Evolutionary conservation across 2,113 vertebrate species (phyloP).

Genomic region (Bos javanicus): DNA sequence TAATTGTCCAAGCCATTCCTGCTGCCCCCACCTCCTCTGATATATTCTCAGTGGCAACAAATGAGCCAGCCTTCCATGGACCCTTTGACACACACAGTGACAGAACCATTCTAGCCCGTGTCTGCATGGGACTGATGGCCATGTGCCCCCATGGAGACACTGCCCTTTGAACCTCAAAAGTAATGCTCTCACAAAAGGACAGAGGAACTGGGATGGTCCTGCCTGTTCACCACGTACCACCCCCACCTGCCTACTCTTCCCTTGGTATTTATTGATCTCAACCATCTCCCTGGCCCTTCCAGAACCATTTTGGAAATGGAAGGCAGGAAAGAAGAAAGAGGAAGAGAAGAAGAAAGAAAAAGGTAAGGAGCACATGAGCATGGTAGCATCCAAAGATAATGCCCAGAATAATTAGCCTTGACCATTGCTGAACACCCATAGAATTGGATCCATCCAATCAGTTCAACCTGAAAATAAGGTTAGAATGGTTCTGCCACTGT

Average conservation of each 20-base stretch:
- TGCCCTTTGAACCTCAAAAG: not conserved
- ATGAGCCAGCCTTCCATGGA: fast-evolving
- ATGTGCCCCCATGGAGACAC: fast-evolving
- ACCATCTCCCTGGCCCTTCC: conserved; percentile 63
- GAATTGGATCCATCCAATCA: not conserved
- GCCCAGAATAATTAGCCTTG: not conserved
- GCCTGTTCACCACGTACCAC: not conserved
- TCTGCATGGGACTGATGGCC: fast-evolving
- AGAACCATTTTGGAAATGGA: conserved; percentile 53
- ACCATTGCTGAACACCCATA: not conserved
- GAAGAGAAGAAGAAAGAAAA: conserved; percentile 58
- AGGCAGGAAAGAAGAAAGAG: conserved; percentile 61
- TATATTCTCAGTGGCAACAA: not conserved
- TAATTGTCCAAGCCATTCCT: not conserved
- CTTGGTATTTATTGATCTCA: conserved; percentile 35
- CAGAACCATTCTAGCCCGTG: conserved; percentile 37
- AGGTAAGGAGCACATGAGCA: conserved; percentile 15
- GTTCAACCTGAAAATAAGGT: not conserved
- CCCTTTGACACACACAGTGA: not conserved
- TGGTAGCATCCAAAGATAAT: not conserved
- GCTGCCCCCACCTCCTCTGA: not conserved
- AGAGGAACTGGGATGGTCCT: not conserved
- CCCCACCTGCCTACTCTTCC: not conserved
- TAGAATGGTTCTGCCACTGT: conserved; percentile 54
- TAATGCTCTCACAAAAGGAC: not conserved